Evolutionary conservation across 2,797 vertebrate species (phyloP).

Genomic region (Capromys pilorides): DNA sequence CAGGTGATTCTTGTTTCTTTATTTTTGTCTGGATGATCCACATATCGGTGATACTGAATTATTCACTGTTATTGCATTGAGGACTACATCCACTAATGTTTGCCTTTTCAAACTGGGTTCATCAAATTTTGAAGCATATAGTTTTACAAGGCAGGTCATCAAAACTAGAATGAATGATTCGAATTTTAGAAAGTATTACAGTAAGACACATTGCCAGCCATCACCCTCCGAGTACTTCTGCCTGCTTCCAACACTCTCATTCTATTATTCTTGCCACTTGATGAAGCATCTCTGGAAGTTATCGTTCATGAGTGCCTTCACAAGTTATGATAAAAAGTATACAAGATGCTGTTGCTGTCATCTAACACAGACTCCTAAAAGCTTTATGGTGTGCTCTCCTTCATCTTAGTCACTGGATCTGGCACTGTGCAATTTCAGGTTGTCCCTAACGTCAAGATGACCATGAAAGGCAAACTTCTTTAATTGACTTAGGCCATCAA

Average conservation of each 20-base stretch:
- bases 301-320: background rate
- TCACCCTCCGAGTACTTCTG: background rate
- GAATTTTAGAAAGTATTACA: background rate
- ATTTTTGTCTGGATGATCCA: background rate
- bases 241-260: background rate
- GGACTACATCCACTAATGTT: background rate
- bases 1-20: background rate
- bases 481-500: background rate
- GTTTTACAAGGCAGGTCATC: background rate
- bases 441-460: background rate
- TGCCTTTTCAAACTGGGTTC: background rate
- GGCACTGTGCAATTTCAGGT: background rate
- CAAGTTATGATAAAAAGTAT: background rate
- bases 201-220: background rate
- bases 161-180: background rate
- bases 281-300: background rate
- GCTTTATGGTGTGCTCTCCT: background rate
- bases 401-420: background rate
- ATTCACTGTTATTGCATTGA: background rate
- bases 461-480: background rate
- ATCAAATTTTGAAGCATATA: background rate
- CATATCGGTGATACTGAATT: background rate
- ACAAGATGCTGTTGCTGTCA: background rate
- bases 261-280: background rate
- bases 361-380: background rate